These are phyloP conservation scores for Mesocricetus auratus DNA, from an alignment of 2,113 vertebrate species.

Conservation along the genomic window DNA sequence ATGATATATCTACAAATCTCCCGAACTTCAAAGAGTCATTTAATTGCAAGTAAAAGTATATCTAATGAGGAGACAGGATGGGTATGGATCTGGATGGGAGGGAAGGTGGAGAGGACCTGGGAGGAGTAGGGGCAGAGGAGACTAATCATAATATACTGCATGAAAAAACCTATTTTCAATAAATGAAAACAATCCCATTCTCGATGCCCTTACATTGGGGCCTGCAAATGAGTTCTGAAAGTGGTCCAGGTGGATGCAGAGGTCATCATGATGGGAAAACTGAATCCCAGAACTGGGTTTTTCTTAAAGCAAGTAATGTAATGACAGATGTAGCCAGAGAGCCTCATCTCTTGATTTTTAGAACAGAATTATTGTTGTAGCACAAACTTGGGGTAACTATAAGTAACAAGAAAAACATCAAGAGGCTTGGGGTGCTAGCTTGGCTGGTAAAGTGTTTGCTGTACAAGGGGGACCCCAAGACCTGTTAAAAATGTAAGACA, in stretches of 20 bases:
- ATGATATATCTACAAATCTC: too few species aligned
- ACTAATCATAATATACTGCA: background rate
- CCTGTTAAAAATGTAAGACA: background rate
- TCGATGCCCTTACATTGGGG: background rate
- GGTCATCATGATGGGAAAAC: background rate
- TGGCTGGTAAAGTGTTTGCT: background rate
- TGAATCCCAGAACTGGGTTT: background rate
- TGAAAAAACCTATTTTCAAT: background rate
- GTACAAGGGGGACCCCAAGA: background rate
- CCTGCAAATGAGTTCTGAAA: background rate
- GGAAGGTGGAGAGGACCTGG: background rate
- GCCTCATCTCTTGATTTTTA: background rate
- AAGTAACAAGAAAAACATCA: rapidly evolving
- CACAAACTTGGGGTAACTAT: background rate
- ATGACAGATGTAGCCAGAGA: background rate
- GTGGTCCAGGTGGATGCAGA: background rate
- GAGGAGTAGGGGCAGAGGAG: background rate
- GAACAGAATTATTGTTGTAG: background rate
- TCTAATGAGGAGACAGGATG: background rate
- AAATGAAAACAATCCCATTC: background rate
- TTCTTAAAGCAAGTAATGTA: background rate
- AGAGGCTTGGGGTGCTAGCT: too few species aligned
- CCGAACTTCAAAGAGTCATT: background rate
- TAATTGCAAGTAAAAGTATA: background rate
- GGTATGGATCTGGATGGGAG: background rate